Evolutionary conservation across 1,140 invertebrate genomes (phyloP).

Genomic region (Drosophila pachea): DNA sequence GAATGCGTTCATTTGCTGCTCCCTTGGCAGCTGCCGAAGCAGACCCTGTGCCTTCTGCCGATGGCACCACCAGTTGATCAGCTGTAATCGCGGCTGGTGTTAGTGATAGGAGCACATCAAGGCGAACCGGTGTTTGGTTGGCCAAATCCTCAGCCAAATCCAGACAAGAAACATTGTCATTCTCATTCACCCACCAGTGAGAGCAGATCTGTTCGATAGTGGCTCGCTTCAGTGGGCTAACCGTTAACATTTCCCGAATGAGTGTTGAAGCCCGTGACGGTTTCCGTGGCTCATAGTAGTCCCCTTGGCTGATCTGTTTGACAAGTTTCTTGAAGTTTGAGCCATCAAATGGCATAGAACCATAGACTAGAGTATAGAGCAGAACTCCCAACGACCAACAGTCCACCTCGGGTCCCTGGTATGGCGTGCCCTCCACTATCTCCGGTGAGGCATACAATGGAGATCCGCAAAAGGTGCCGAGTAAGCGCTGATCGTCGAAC

Average conservation of each 20-base stretch:
- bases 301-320: conserved; percentile 97
- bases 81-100: conserved; percentile 85
- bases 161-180: conserved; percentile 89
- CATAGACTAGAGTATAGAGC: conserved; percentile 98
- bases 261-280: conserved; percentile 97
- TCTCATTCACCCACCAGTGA: conserved; percentile 96
- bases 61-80: conserved; percentile 84
- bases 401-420: conserved; percentile 96
- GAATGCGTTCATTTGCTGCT: conserved; percentile 65
- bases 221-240: conserved; percentile 92
- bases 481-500: conserved; percentile 92
- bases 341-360: conserved; percentile 99
- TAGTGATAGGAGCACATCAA: conserved; percentile 91
- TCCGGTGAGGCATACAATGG: conserved; percentile 99
- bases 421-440: conserved; percentile 98
- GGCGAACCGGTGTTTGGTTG: conserved; percentile 91
- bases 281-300: conserved; percentile 97
- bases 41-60: conserved; percentile 61
- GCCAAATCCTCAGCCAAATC: conserved; percentile 92
- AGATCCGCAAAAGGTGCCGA: conserved; percentile 98
- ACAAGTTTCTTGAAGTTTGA: conserved; percentile 98
- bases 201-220: conserved; percentile 96
- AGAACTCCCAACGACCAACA: conserved; percentile 99
- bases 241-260: conserved; percentile 95
- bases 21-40: conserved; percentile 60